Evolutionary conservation across 2,797 vertebrate genomes (phyloP).

Genomic region (Cuculus canorus): DNA sequence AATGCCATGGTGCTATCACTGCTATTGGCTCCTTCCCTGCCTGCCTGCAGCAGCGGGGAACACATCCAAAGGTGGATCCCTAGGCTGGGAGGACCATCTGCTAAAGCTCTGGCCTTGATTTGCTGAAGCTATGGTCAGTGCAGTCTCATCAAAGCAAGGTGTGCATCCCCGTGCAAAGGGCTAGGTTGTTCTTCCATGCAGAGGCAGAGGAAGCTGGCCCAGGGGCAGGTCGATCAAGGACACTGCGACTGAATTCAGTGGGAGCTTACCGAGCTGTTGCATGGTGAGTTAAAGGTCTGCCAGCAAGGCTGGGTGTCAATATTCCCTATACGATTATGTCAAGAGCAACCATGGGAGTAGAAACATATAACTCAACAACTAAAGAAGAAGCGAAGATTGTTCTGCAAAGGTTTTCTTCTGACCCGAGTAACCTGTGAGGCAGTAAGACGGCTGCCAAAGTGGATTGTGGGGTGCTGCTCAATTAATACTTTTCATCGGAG

Average conservation of each 20-base stretch:
- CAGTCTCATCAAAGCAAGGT: fast-evolving
- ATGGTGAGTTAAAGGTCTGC: neutral
- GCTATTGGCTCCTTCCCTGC: neutral
- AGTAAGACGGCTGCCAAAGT: neutral
- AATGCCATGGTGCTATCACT: neutral
- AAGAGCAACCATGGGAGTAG: neutral
- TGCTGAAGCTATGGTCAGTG: neutral
- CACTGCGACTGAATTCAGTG: neutral
- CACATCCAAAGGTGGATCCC: neutral
- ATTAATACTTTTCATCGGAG: neutral
- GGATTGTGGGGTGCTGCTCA: neutral
- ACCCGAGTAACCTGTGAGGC: neutral
- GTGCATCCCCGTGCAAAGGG: neutral
- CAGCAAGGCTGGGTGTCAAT: fast-evolving
- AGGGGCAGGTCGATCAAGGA: neutral
- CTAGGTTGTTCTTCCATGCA: neutral
- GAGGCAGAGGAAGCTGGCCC: neutral
- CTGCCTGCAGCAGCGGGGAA: neutral
- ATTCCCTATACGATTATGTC: neutral
- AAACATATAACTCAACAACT: neutral
- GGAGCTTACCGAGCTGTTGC: neutral
- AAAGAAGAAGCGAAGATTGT: neutral
- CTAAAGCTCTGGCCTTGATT: neutral
- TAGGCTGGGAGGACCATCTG: neutral
- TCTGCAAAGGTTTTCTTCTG: neutral